Evolutionary conservation across 2,113 vertebrate species (phyloP).

Genomic region (Anoura caudifer): DNA sequence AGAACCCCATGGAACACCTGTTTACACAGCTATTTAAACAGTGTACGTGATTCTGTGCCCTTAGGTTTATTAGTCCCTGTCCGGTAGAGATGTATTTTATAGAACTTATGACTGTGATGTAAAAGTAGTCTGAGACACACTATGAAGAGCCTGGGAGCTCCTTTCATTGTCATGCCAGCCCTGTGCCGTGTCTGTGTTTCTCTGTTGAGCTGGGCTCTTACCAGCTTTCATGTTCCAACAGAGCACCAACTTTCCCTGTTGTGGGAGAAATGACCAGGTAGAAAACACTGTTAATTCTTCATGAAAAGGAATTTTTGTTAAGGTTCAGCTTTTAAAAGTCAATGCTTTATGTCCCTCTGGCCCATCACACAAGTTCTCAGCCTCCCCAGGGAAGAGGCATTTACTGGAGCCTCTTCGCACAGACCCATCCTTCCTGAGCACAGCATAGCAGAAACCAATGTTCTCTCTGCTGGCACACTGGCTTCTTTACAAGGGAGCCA

Average conservation of each 20-base stretch:
- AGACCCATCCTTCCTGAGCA: neutral
- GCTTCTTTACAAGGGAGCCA: neutral
- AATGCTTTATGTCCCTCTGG: neutral
- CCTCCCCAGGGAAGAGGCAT: conserved; percentile 10
- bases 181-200: neutral
- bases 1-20: neutral
- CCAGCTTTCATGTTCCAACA: conserved; percentile 27
- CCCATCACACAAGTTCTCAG: neutral
- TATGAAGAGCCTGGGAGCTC: conserved; percentile 4
- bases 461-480: neutral
- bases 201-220: neutral
- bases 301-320: neutral
- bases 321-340: conserved; percentile 33
- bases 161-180: neutral
- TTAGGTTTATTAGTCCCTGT: neutral
- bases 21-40: neutral
- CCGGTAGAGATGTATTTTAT: neutral
- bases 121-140: conserved; percentile 18
- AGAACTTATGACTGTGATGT: conserved; percentile 3
- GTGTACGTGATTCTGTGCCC: neutral
- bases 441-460: neutral
- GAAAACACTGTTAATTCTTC: conserved; percentile 23
- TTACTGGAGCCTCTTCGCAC: neutral
- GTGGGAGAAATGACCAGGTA: conserved; percentile 26
- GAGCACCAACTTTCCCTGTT: conserved; percentile 16